Conservation (phyloP, 2,113 vertebrate genomes). For the Columba livia region DNA sequence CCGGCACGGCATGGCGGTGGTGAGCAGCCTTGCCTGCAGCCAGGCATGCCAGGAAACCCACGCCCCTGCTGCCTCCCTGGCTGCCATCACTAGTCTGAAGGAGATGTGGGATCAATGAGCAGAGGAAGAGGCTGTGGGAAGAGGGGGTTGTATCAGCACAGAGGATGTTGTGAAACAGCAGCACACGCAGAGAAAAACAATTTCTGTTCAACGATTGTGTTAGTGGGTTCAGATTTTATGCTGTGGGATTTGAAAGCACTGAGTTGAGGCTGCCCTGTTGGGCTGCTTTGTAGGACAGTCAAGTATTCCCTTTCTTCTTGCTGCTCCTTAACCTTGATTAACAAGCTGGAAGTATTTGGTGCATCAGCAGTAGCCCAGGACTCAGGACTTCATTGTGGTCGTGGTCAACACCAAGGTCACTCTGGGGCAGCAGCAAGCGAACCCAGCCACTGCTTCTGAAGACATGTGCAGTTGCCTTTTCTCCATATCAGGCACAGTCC, state of each 20-base stretch:
- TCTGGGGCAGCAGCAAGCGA: neutral
- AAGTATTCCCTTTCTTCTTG: neutral
- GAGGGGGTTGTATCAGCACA: neutral
- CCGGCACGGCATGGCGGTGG: rapidly evolving
- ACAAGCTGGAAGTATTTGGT: neutral
- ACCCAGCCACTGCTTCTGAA: neutral
- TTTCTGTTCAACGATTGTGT: neutral
- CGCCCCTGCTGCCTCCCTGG: neutral
- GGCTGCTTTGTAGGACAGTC: neutral
- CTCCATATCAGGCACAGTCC: neutral
- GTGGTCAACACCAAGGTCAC: rapidly evolving
- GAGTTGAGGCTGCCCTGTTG: neutral
- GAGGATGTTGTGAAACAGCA: neutral
- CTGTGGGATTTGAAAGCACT: neutral
- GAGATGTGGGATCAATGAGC: neutral
- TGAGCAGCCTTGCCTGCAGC: neutral
- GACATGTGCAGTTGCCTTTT: neutral
- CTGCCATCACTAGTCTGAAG: neutral
- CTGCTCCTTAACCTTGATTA: neutral
- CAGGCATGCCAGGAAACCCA: rapidly evolving
- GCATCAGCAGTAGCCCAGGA: neutral
- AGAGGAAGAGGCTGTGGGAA: neutral
- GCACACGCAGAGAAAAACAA: neutral
- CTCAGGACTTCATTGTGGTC: neutral
- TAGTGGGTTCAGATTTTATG: neutral